phyloP scores from a whole-genome alignment of 2,113 vertebrate species.

The Labrus mixtus region DNA sequence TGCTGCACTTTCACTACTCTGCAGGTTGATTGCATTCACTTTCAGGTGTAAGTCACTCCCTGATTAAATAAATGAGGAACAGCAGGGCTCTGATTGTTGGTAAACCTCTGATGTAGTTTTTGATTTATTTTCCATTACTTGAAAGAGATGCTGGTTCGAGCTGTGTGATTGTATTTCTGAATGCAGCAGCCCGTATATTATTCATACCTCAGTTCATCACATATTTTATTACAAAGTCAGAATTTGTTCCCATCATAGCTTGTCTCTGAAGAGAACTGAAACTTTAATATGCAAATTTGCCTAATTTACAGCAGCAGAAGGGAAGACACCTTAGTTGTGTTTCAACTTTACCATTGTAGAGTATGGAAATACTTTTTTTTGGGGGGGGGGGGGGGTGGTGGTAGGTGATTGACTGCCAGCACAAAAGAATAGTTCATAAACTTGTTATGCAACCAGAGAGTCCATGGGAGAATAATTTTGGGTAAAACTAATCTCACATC shows the following conservation, averaged over 20 bases:
- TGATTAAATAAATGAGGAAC: constrained; percentile 32
- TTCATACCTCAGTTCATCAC: neutral
- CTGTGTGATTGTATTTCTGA: neutral
- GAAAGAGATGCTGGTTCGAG: constrained; percentile 8
- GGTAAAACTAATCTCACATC: constrained; percentile 19
- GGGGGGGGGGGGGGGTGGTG: too few species aligned
- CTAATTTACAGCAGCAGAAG: neutral
- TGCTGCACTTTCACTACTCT: neutral
- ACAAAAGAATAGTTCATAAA: constrained; percentile 20
- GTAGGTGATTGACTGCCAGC: neutral
- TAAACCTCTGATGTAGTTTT: constrained; percentile 26
- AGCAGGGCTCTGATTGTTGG: constrained; percentile 2
- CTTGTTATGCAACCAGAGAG: constrained; percentile 34
- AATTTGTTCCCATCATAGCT: neutral
- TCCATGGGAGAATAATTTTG: constrained; percentile 16
- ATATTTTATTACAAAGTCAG: neutral
- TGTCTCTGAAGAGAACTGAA: constrained; percentile 1
- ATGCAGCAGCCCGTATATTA: neutral
- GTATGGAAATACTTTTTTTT: too few species aligned
- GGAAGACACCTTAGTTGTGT: neutral
- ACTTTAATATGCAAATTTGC: neutral
- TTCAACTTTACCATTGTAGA: neutral
- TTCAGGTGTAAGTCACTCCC: constrained; percentile 17
- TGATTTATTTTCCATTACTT: constrained; percentile 45
- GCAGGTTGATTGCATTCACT: constrained; percentile 40